These are phyloP conservation scores for Myotis brandtii DNA, from an alignment of 2,113 vertebrate species.

Conservation along the genomic window DNA sequence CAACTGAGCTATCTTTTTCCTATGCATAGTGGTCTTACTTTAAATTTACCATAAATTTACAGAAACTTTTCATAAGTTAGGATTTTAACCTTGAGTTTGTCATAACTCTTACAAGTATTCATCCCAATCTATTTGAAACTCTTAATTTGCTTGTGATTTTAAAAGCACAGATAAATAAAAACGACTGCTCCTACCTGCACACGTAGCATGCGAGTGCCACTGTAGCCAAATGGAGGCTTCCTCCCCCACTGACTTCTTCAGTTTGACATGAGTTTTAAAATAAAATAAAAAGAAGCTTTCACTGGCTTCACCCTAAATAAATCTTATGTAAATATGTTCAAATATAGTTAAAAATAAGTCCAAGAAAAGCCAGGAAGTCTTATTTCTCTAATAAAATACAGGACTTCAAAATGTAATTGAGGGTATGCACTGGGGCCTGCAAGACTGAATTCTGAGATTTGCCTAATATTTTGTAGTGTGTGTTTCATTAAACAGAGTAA, in stretches of 20 bases:
- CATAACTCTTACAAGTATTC: not conserved
- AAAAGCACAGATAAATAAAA: not conserved
- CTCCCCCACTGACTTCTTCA: slow-evolving; percentile 18
- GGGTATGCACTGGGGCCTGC: slow-evolving; percentile 41
- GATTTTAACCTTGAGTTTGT: not conserved
- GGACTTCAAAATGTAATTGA: slow-evolving; percentile 43
- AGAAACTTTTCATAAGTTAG: not conserved
- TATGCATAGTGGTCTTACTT: not conserved
- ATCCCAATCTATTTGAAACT: not conserved
- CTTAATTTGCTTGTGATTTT: slow-evolving; percentile 8
- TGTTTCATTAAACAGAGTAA: slow-evolving; percentile 53
- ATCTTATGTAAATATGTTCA: slow-evolving; percentile 35
- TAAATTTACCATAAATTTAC: slow-evolving; percentile 12
- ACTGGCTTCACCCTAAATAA: slow-evolving; percentile 30
- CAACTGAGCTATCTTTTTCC: slow-evolving; percentile 10
- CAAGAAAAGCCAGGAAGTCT: slow-evolving; percentile 23
- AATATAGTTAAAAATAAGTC: slow-evolving; percentile 50
- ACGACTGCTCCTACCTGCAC: not conserved
- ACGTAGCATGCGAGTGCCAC: not conserved
- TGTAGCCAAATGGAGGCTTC: not conserved
- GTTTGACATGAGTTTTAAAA: slow-evolving; percentile 33
- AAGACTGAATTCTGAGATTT: slow-evolving; percentile 57
- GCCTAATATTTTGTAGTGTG: slow-evolving; percentile 14
- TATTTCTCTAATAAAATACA: slow-evolving; percentile 60
- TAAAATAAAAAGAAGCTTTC: not conserved